Evolutionary conservation across 2,888 invertebrate genomes (phyloP), one percentile per base, ranked within the genome.

Genomic region (Latheticus oryzae): DNA sequence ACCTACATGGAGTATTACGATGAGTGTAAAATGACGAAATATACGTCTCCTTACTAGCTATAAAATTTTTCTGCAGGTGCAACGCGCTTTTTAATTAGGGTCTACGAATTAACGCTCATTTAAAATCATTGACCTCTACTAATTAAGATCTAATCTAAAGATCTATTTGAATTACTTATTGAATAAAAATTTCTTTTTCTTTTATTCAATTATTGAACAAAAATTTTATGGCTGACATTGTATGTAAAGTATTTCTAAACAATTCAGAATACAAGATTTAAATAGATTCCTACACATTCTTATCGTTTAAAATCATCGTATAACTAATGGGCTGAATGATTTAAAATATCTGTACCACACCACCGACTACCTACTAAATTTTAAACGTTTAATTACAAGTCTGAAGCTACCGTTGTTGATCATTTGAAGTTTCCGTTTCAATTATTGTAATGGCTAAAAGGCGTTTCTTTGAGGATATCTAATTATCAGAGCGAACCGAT

Each of bases 241-340:
- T n/a, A n/a, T n/a, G n/a, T n/a, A n/a, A n/a, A n/a, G n/a, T n/a
- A n/a, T n/a, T n/a, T n/a, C n/a, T n/a, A n/a, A n/a, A n/a, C n/a
- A n/a, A n/a, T n/a, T n/a, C n/a, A n/a, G n/a, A n/a, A n/a, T n/a
- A 9, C 5, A 40, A 2, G 3, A 35, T 7, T 5, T 4, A 23
- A 32, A 45, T 30, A 32, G 45, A 45, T 54, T 54, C 40, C 42
- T 43, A 48, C 23, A 38, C 28, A 50, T 33, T 45, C 21, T 55
- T 55, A 55, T 55, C 54, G 42, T 8, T 38, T 19, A 30, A 32
- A 47, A 55, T 40, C 15, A 52, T 52, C 56, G 21, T 48, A 50
- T 56, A 50, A 56, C 48, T 56, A 56, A 56, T 56, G 56, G 50
- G 8, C 42, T 32, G 8, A 42, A 26, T 56, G 50, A 56, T 56